Base-by-base conservation (phyloP, 2,888 invertebrate species). In the Cephonodes hylas region DNA sequence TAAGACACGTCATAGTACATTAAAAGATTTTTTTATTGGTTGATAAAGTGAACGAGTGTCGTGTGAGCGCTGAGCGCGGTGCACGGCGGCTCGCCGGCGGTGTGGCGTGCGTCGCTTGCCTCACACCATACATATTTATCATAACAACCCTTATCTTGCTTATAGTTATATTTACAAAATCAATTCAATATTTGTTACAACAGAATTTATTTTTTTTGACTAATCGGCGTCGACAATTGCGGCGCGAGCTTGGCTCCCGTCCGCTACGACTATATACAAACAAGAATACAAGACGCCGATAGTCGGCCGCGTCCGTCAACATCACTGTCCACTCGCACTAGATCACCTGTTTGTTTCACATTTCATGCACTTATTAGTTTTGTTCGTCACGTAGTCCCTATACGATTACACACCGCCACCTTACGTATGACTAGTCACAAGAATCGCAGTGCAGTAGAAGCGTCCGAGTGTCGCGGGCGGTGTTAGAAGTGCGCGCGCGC, bases 401-500 rank as follows among this genome's bases (percentile, higher is more conserved):
- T 5, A 4, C 23, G 3, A 13, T 38, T 38, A n/a, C n/a, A 38
- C 38, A 38, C 5, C n/a, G n/a, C 13, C 0, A 13, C 3, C 13
- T 34, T 1, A 34, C 34, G 10, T 8, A 23, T 2, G 8, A n/a
- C 27, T 0, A 13, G 18, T 25, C 38, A 58, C 20, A 4, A 7
- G 1, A 25, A 13, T 13, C 38, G 42, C 13, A 38, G n/a, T 13
- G 6, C 15, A 10, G 22, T 18, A 6, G 7, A 8, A 3, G 3
- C 20, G 10, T 42, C 18, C 4, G 13, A 22, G 13, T 31, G 22
- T 6, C 15, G 38, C 63, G 62, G 48, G 62, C 67, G 61, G 66
- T 64, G 63, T 65, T 80, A 84, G 75, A 84, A 84, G 65, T 80
- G 84, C 5, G 71, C 69, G 22, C 80, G 75, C 48, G 81, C 70